Conservation (phyloP, 23 tunicate species). For the Oikopleura albicans region DNA sequence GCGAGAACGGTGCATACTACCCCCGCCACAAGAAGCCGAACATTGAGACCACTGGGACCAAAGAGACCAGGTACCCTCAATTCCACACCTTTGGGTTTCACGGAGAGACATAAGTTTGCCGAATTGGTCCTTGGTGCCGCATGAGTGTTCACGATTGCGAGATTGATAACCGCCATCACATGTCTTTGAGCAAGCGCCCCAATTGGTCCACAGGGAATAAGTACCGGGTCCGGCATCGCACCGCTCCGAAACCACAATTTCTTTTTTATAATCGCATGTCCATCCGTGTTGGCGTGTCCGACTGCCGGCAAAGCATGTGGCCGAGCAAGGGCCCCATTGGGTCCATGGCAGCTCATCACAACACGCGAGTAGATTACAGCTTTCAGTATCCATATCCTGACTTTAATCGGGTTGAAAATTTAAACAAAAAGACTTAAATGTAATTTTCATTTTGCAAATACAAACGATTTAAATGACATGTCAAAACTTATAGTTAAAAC, state of each 20-base stretch:
- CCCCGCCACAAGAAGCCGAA: constrained; percentile 58
- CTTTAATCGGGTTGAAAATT: no score
- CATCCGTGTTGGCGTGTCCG: constrained; percentile 34
- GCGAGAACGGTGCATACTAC: constrained; percentile 35
- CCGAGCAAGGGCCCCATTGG: constrained; percentile 51
- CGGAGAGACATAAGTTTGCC: neutral
- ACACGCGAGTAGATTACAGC: neutral
- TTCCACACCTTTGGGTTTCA: constrained; percentile 30
- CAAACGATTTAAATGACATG: no score
- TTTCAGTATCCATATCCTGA: neutral
- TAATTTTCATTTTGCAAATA: no score
- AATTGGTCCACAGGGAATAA: constrained; percentile 62
- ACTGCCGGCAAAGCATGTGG: constrained; percentile 50
- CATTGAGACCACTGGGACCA: constrained; percentile 49
- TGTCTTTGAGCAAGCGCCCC: constrained; percentile 61
- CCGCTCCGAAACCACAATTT: constrained; percentile 25
- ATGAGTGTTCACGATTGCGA: constrained; percentile 23
- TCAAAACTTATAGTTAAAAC: no score
- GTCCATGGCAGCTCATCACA: constrained; percentile 29
- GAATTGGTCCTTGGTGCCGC: constrained; percentile 11
- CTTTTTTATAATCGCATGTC: constrained; percentile 18
- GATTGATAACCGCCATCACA: constrained; percentile 46
- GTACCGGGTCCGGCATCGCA: constrained; percentile 68
- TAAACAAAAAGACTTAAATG: no score
- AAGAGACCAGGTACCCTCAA: constrained; percentile 31